Conservation (phyloP, 2,888 invertebrate species). For the Eupithecia abbreviata region DNA sequence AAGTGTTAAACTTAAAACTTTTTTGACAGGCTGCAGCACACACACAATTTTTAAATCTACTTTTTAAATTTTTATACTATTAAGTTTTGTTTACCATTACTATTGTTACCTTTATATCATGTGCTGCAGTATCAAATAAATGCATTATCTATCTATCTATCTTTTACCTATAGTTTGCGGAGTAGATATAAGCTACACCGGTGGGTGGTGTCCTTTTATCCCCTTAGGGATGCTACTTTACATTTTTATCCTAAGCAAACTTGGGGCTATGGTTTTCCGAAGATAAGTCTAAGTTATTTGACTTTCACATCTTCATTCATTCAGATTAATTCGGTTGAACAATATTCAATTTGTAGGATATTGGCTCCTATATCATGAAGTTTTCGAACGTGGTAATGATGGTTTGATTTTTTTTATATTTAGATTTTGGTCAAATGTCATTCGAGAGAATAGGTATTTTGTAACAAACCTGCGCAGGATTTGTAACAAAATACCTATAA, state of each 20-base stretch:
- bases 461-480: too few relatives aligned
- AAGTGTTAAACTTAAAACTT: too few relatives aligned
- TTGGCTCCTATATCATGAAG: not conserved
- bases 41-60: too few relatives aligned
- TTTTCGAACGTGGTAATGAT: not conserved
- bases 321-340: too few relatives aligned
- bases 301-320: slow-evolving; percentile 5
- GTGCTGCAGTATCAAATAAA: too few relatives aligned
- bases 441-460: not conserved
- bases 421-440: not conserved
- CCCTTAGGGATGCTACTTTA: slow-evolving; percentile 1
- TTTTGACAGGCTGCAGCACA: too few relatives aligned
- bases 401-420: not conserved
- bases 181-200: not conserved
- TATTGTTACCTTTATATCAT: too few relatives aligned
- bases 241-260: slow-evolving; percentile 6
- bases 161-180: not conserved
- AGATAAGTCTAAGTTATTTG: slow-evolving; percentile 10
- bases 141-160: too few relatives aligned
- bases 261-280: not conserved
- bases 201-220: not conserved
- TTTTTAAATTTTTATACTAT: too few relatives aligned
- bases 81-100: too few relatives aligned
- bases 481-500: too few relatives aligned
- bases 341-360: not conserved